Evolutionary conservation across 2,888 invertebrate genomes (phyloP), one percentile per base, ranked within the genome.

Genomic region (Tachina fera): DNA sequence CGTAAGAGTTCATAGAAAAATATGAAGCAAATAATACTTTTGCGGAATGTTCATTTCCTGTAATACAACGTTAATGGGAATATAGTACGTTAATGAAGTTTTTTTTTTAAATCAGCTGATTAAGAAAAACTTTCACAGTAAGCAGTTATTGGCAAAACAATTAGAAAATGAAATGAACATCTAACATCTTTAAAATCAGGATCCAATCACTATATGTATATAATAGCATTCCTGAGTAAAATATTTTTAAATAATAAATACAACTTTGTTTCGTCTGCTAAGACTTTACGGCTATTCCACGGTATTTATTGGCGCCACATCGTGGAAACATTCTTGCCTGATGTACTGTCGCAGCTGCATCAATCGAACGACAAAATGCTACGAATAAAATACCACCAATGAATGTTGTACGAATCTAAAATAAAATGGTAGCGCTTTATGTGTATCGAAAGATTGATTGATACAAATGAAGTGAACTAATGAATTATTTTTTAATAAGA

Each of bases 401-500:
- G 39, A 70, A 75, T 19, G 53, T 47, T 68, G 47, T 19, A 49
- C 19, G 10, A 49, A 10, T 45, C 51, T 45, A 71, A 86, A 75
- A 47, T 65, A 53, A 83, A 79, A 83, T 74, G 11, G 78, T 79
- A 76, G 87, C 72, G 88, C 76, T 86, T 79, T 83, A 80, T 31
- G 31, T 31, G 31, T 43, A 61, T 83, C 83, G 70, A 76, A 87
- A 82, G 88, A 88, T 88, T 88, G 89, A 89, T 89, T 83, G 87
- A 84, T 87, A 74, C 86, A 87, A 88, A 87, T 88, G 84, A 88
- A 87, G 86, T 87, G 87, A 72, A 82, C 65, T 83, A 87, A 83
- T 65, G 72, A 76, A 70, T 87, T 65, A 83, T 47, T 65, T 85
- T 76, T 77, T 77, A 84, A 86, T 75, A 82, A 58, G 47, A 63